phyloP scores from a whole-genome alignment of 2,797 vertebrate genomes.

The Spatula clypeata region DNA sequence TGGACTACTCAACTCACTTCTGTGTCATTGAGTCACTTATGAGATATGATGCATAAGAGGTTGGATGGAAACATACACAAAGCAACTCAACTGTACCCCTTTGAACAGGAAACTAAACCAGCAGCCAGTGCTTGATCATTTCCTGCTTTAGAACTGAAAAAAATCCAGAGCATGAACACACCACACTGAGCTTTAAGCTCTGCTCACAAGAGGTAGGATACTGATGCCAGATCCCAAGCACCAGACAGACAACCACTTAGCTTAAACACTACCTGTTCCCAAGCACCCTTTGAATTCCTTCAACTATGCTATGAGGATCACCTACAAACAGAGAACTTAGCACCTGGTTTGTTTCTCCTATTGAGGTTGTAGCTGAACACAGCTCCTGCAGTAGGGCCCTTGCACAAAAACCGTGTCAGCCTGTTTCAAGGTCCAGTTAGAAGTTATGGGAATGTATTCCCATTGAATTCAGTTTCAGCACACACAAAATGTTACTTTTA shows the following conservation, averaged over 20 bases:
- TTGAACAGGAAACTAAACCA: neutral
- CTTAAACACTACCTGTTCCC: neutral
- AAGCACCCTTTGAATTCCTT: neutral
- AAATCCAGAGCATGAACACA: neutral
- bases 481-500: neutral
- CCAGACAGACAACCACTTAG: neutral
- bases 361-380: neutral
- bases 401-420: neutral
- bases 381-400: neutral
- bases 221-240: neutral
- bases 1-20: neutral
- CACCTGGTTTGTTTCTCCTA: neutral
- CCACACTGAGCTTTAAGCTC: neutral
- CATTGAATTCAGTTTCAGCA: neutral
- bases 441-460: neutral
- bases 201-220: neutral
- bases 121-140: neutral
- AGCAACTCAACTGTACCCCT: neutral
- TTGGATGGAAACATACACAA: neutral
- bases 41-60: neutral
- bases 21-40: neutral
- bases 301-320: neutral
- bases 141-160: neutral
- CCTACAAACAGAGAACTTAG: neutral
- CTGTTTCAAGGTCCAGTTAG: neutral